Percentiles rank a stretch among this genome's conserved stretches.
Conservation (phyloP, 2,113 vertebrate genomes). For the Siphamia tubifer region DNA sequence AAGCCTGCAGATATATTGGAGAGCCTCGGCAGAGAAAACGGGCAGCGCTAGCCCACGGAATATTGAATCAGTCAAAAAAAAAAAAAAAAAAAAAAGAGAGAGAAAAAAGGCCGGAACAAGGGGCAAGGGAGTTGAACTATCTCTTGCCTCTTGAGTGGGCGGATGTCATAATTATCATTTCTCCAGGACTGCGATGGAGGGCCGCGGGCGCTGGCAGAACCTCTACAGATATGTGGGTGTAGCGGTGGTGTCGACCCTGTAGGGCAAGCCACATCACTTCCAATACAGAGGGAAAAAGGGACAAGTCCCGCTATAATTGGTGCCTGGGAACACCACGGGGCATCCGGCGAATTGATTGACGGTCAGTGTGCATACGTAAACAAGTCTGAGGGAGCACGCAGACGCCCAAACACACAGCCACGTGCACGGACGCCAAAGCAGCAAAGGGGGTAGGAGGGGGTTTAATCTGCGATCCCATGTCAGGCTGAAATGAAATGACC, state of each 20-base stretch:
- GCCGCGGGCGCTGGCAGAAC: constrained; percentile 39
- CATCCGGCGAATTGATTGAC: constrained; percentile 14
- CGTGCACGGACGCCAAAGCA: background rate
- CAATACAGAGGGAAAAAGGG: constrained; percentile 39
- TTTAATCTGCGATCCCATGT: constrained; percentile 45
- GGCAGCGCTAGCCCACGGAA: constrained; percentile 25
- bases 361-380: constrained; percentile 8
- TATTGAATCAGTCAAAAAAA: constrained; percentile 44
- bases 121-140: constrained; percentile 58
- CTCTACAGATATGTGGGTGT: constrained; percentile 59
- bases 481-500: constrained; percentile 44
- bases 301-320: constrained; percentile 65
- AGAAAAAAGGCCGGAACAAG: constrained; percentile 12
- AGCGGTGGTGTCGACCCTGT: constrained; percentile 55
- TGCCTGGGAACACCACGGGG: constrained; percentile 53
- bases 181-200: constrained; percentile 46
- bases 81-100: background rate
- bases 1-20: constrained; percentile 31
- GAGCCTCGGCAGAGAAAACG: background rate
- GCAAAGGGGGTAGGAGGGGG: background rate
- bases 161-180: constrained; percentile 69
- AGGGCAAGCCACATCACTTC: constrained; percentile 65
- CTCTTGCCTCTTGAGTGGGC: constrained; percentile 59
- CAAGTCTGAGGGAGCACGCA: background rate
- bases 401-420: background rate